Base-by-base conservation (phyloP, 2,113 vertebrate genomes). In the Equus przewalskii region DNA sequence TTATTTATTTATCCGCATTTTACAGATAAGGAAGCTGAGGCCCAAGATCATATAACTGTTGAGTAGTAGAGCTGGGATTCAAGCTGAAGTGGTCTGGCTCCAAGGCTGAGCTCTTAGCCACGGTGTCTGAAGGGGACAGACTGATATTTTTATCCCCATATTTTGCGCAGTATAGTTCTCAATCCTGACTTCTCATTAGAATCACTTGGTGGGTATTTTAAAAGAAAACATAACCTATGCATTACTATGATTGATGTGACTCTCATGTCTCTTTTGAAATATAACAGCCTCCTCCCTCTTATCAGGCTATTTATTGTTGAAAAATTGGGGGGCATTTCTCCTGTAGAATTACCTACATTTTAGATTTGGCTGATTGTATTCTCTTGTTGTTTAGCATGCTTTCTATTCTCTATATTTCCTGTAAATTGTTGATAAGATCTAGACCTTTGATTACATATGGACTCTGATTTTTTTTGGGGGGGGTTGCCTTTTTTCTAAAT, bases 401-500 rank as follows among this genome's bases (percentile, higher is more conserved):
- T 70, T 89, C 49, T 65, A 18, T 33, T 76, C 26, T 3, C 14
- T 46, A 21, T 33, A 54, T 13, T 70, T 94, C 56, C 49, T 82
- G 41, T 33, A 88, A 76, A 62, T 83, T 81, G 33, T 94, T 87
- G 65, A 82, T 76, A 41, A 88, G 89, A n/a, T 76, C 12, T 79
- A 51, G 58, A 65, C 41, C 12, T 46, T 72, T 62, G 33, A 36
- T 51, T 90, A 51, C 13, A 36, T n/a, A 9, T 26, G 19, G 46
- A 76, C 60, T 81, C 46, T 44, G 28, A 79, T 30, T 41, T 72
- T 78, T 89, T 89, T 41, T 41, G 36, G 36, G 36, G 36, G 36
- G 36, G 36, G 36, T 41, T 41, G 36, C 36, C 36, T 41, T 41
- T 41, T 41, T 41, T 41, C 36, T 41, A 41, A 41, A 41, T 41